Base-by-base conservation (phyloP, 2,797 vertebrate species). In the Acipenser oxyrinchus region DNA sequence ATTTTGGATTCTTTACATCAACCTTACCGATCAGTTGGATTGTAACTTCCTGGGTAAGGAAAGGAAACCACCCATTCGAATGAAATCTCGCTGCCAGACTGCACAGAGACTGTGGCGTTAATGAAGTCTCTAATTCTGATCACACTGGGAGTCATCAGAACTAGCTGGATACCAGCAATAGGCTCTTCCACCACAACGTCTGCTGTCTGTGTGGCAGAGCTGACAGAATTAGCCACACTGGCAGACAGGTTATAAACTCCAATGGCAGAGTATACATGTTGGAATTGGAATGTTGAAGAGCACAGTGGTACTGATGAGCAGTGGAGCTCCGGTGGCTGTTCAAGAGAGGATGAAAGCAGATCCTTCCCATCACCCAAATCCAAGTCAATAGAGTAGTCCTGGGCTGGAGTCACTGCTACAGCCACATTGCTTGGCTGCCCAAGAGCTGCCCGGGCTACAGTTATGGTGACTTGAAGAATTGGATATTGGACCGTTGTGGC, bases 1-100 rank as follows among this genome's bases (percentile, higher is more conserved):
- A 37, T 37, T 37, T 37, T 37, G 3, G 37, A 37, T 37, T 37
- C 37, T 37, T 37, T 37, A 37, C 3, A 37, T 37, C 37, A 13
- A 4, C 13, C 64, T 65, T 67, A 73, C 72, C 51, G 51, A 48
- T 70, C 65, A 66, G 11, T 62, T n/a, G 64, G 55, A 23, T 6
- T 67, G 51, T 70, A 63, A 8, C 52, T 51, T 23, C 53, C 60
- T 7, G 63, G 18, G 4, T 63, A 62, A 18, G 2, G 64, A 18
- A 70, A 2, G n/a, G 72, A 69, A 50, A 66, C 10, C 0, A 0
- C 15, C 66, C 62, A 70, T 53, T 60, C 48, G 50, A 68, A 70
- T 18, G 49, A 60, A 15, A 48, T 2, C 4, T 65, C 49, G 1
- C 48, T 48, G 23, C 63, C 70, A 62, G 48, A 65, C 15, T 62